These are phyloP conservation scores for Hippopotamus amphibius DNA, from an alignment of 2,113 vertebrate genomes.

Conservation along the genomic window DNA sequence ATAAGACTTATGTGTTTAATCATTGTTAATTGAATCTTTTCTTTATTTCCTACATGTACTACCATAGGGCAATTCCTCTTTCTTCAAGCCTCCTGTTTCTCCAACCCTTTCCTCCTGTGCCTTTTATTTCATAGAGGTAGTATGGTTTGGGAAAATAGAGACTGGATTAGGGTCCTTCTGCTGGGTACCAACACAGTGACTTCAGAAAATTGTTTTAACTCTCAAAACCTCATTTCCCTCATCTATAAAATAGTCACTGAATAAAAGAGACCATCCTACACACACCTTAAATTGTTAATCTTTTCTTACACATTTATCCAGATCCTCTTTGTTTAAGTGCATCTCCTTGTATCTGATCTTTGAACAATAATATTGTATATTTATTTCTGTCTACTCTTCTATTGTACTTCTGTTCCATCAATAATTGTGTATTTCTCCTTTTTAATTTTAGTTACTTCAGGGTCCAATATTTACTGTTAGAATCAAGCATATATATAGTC, in stretches of 20 bases:
- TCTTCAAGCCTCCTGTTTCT: background rate
- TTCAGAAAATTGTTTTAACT: background rate
- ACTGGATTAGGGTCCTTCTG: background rate
- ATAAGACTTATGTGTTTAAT: background rate
- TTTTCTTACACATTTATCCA: background rate
- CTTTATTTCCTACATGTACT: background rate
- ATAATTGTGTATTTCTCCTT: background rate
- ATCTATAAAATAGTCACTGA: background rate
- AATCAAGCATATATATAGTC: background rate
- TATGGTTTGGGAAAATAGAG: background rate
- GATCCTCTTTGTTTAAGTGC: background rate
- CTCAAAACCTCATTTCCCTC: background rate
- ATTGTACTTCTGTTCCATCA: background rate
- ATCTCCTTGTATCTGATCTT: background rate
- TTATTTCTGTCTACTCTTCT: background rate
- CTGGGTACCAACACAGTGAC: background rate
- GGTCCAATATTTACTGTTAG: background rate
- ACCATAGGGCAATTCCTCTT: background rate
- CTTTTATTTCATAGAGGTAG: background rate
- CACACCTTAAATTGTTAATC: background rate
- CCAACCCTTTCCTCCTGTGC: background rate
- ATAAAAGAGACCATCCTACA: background rate
- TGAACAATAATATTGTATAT: background rate
- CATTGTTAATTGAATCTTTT: background rate
- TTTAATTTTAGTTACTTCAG: background rate